A percentile compares a stretch with the other conserved stretches of the same genome.
Conservation (phyloP, 2,797 vertebrate species). For the Danio choprae region DNA sequence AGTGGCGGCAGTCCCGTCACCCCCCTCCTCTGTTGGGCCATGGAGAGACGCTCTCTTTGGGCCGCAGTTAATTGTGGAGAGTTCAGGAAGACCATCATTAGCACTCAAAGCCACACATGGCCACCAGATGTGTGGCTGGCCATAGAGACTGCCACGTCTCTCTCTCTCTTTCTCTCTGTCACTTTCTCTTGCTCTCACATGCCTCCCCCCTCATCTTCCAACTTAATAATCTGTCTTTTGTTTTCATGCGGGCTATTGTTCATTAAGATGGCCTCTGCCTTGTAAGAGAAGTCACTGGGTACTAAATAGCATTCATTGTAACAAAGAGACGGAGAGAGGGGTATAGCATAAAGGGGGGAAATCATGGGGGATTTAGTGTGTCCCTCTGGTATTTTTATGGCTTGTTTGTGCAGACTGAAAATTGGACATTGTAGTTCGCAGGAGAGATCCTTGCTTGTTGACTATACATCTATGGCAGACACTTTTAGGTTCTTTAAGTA, state of each 20-base stretch:
- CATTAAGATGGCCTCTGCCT: conserved; percentile 76
- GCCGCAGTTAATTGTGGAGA: conserved; percentile 89
- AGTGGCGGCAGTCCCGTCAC: conserved; percentile 8
- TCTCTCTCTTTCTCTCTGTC: conserved; percentile 42
- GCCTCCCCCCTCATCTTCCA: conserved; percentile 68
- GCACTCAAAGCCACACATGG: conserved; percentile 90
- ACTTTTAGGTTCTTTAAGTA: background rate
- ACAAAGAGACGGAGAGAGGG: conserved; percentile 67
- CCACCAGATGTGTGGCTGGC: conserved; percentile 92
- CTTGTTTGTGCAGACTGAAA: conserved; percentile 78
- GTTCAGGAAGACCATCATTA: conserved; percentile 98
- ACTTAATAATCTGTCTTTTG: conserved; percentile 94
- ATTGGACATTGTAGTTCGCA: conserved; percentile 63
- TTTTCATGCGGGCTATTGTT: conserved; percentile 87
- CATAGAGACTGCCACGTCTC: conserved; percentile 80
- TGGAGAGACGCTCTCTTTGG: conserved; percentile 58
- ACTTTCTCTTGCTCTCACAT: conserved; percentile 55
- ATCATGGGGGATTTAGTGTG: conserved; percentile 71
- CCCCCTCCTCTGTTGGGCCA: background rate
- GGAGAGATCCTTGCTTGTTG: conserved; percentile 27
- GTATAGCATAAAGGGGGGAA: conserved; percentile 52
- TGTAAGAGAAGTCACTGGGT: conserved; percentile 79
- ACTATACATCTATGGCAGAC: conserved; percentile 5
- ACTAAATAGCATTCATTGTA: conserved; percentile 90
- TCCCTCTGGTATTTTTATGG: conserved; percentile 82